Evolutionary conservation across 2,797 vertebrate species (phyloP).

Genomic region (Semaprochilodus insignis): DNA sequence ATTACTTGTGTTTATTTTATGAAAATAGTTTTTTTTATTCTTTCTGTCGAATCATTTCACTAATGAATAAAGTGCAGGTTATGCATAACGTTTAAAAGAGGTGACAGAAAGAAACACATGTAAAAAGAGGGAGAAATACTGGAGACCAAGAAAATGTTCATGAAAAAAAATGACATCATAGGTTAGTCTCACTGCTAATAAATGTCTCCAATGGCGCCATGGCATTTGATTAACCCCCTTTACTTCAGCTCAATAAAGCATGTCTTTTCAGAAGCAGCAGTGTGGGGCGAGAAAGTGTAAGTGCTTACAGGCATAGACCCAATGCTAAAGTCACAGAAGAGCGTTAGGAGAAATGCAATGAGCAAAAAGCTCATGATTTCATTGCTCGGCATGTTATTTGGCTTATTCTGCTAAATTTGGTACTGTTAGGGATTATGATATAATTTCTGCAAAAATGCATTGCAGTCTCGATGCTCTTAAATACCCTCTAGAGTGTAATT

Average conservation of each 20-base stretch:
- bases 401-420: neutral
- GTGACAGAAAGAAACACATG: neutral
- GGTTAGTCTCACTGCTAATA: conserved; percentile 2
- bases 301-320: neutral
- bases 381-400: neutral
- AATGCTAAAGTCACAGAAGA: neutral
- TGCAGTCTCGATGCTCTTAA: conserved; percentile 10
- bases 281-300: neutral
- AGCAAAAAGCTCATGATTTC: neutral
- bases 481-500: conserved; percentile 37
- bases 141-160: neutral
- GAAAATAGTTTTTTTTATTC: neutral
- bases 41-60: neutral
- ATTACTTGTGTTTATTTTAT: neutral
- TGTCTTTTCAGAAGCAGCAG: neutral
- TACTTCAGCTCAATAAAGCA: conserved; percentile 27
- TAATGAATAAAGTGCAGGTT: neutral
- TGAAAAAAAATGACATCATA: conserved; percentile 6
- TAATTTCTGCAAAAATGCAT: neutral
- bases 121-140: neutral
- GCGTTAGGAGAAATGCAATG: neutral
- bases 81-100: neutral
- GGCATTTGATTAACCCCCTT: conserved; percentile 1
- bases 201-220: conserved; percentile 18
- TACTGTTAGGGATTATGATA: neutral